A percentile compares a stretch with the other conserved stretches of the same genome.
These are phyloP conservation scores for Caenorhabditis panamensis DNA, from an alignment of 2,888 invertebrate genomes.

Conservation along the genomic window DNA sequence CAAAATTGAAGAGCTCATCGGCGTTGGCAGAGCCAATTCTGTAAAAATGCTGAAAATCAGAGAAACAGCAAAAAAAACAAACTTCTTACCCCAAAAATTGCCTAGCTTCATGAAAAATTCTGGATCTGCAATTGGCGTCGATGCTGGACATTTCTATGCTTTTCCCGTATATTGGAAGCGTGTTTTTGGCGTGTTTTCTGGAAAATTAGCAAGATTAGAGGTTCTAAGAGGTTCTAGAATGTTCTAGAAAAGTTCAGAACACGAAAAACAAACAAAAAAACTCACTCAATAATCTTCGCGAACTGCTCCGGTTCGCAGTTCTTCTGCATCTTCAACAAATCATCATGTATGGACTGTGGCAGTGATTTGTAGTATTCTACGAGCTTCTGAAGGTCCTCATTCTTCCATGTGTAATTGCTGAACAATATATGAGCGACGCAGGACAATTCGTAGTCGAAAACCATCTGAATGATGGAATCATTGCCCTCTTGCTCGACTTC, in stretches of 20 bases:
- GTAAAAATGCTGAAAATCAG: not conserved
- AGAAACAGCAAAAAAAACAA: not conserved
- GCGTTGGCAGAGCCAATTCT: not conserved
- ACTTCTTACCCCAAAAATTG: slow-evolving; percentile 3
- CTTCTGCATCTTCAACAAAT: not conserved
- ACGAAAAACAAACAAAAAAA: not conserved
- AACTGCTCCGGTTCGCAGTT: not conserved
- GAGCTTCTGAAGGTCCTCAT: not conserved
- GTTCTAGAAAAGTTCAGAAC: too few relatives aligned
- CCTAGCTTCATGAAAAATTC: slow-evolving; percentile 9
- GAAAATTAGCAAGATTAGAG: not conserved
- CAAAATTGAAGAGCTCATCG: not conserved
- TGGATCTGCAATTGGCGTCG: not conserved
- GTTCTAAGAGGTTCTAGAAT: not conserved
- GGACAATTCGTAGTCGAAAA: not conserved
- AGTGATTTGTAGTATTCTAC: not conserved
- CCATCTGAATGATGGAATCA: slow-evolving; percentile 13
- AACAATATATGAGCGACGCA: slow-evolving; percentile 12
- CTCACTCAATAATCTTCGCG: not conserved
- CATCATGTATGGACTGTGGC: not conserved
- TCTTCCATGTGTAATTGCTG: slow-evolving; percentile 20
- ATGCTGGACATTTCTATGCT: not conserved
- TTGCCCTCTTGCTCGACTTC: not conserved
- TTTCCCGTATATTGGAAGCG: slow-evolving; percentile 29
- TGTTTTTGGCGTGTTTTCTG: slow-evolving; percentile 7